Percentiles rank a stretch among this genome's conserved stretches.
Evolutionary conservation across 1,140 invertebrate genomes (phyloP).

Genomic region (Brachionus asplanchnoidis): DNA sequence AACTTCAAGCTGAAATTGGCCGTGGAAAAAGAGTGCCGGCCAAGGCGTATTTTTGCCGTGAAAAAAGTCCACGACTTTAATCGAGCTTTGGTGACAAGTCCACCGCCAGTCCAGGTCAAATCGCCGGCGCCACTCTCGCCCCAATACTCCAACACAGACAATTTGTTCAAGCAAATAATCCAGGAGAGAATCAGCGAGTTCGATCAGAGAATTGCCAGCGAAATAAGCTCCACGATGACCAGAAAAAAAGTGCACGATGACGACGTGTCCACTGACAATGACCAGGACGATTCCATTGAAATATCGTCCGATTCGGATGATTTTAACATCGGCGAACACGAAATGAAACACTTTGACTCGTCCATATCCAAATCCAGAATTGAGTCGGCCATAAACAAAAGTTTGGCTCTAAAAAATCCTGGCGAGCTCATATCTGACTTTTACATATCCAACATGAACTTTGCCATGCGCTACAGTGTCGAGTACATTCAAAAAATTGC

Average conservation of each 20-base stretch:
- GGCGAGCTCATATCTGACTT: slow-evolving; percentile 32
- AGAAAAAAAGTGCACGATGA: background rate
- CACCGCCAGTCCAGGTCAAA: background rate
- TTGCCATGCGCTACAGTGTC: slow-evolving; percentile 29
- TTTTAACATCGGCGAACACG: slow-evolving; percentile 23
- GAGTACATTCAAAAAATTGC: slow-evolving; percentile 22
- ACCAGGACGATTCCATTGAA: slow-evolving; percentile 16
- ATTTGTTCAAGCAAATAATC: slow-evolving; percentile 37
- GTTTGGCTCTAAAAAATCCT: background rate
- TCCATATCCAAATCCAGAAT: slow-evolving; percentile 20
- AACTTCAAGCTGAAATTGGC: slow-evolving; percentile 22
- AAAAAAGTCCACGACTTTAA: background rate
- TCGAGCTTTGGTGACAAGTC: background rate
- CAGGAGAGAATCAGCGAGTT: slow-evolving; percentile 15
- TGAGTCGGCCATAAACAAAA: slow-evolving; percentile 10
- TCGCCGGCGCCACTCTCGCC: background rate
- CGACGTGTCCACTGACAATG: slow-evolving; percentile 17
- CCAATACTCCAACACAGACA: background rate
- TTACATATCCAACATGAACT: slow-evolving; percentile 40
- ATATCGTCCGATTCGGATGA: slow-evolving; percentile 28
- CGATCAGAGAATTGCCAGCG: slow-evolving; percentile 24
- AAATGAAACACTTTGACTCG: slow-evolving; percentile 24
- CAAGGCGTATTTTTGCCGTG: background rate
- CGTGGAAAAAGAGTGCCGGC: background rate
- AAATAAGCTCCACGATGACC: background rate